Evolutionary conservation across 2,797 vertebrate genomes (phyloP), one percentile per base, ranked within the genome.

Genomic region (Cetoscarus ocellatus): DNA sequence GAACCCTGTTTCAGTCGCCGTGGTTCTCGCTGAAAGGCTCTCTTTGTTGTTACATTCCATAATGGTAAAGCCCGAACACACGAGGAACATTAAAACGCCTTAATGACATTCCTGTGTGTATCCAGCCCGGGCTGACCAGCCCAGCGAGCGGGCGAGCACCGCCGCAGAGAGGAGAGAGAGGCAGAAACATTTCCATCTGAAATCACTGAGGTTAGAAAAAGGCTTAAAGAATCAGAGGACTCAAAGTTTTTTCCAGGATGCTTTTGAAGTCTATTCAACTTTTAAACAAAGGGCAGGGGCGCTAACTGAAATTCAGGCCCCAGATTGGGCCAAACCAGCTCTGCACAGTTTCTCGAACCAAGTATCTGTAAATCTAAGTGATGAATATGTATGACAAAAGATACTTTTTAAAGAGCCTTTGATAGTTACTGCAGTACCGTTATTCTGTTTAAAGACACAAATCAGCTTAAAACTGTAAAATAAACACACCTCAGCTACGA

Each of bases 1-100:
- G 75, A 75, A 71, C 51, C 27, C 47, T 34, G 50, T 35, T 13
- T 19, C 7, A 14, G 34, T 27, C 50, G 42, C 5, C 42, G 34
- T 27, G 17, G 0, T 5, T 18, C 10, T 0, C 54, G 6, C 15
- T 57, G 47, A 80, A 79, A 66, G 76, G 11, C 11, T 0, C 0
- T 12, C 82, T 80, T 74, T 84, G 77, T 84, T 55, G 64, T 62
- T 34, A 51, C 77, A 68, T 80, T 74, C 77, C 81, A 61, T 45
- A 34, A 62, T 3, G 48, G 34, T 56, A 60, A 63, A 56, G 48
- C 12, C 17, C n/a, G 17, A 61, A 50, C 68, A 44, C 58, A 52
- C 60, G 4, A 58, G 50, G 56, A 68, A 27, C 66, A 55, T 77
- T 52, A 62, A 75, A 66, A 62, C 17, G 18, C n/a, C 69, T 69